Evolutionary conservation across 2,888 invertebrate species (phyloP), one percentile per base, ranked within the genome.

Genomic region (Halictus ligatus): DNA sequence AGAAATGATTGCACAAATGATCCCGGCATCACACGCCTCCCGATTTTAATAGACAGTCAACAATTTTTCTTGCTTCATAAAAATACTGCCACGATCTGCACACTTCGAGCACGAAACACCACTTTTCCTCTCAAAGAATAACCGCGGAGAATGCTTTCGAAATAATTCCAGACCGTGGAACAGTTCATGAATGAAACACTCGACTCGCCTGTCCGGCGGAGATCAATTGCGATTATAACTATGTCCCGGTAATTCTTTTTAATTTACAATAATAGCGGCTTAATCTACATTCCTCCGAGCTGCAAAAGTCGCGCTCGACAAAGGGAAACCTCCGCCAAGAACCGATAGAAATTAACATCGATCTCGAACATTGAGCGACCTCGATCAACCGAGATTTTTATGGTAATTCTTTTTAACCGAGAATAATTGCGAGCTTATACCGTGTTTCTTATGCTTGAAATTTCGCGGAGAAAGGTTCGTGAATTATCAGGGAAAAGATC

Each of bases 151-250:
- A 5, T 25, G 25, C 5, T 25, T 25, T 25, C 60, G 25, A 60
- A 25, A 60, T 25, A 13, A 60, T 60, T 60, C n/a, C 25, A 2
- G 5, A 5, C 25, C 60, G 60, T 60, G 60, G 60, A 60, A 35
- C 3, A 35, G 35, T 35, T 35, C 35, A n/a, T 12, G 60, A n/a
- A 60, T 25, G n/a, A 25, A 25, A 6, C 60, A 60, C 58, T 60
- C 58, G 58, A 60, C 60, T 50, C 50, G 50, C n/a, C 60, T n/a
- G 60, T 2, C 15, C 12, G 25, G 0, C 60, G 48, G 29, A 13
- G 64, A 50, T 50, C 77, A 50, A 69, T 77, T 50, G 35, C 35
- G 67, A 67, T 35, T 67, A 29, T 15, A 67, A 35, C 67, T 15
- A 3, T 67, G 18, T 3, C 18, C 29, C 7, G 29, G 13, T 67